Base-by-base conservation (phyloP, 2,113 vertebrate species). In the Lonchura striata region DNA sequence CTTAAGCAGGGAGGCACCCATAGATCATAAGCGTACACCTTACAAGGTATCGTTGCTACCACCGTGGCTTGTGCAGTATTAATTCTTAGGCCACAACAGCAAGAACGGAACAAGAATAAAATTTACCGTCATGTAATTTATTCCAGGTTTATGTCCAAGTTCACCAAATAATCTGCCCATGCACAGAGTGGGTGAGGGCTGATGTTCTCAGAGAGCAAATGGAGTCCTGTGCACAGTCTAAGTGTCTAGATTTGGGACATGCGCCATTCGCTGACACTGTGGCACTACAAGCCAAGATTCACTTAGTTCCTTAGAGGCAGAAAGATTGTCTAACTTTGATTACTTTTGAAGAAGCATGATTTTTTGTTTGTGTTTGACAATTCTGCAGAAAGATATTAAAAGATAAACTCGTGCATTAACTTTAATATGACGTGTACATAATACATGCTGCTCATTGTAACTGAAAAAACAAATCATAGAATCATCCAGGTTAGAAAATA, bases 21-120 rank as follows among this genome's bases (percentile, higher is more conserved):
- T 14, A 2, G 6, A 41, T 50, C 18, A 8, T 19, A 60, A 53
- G 33, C 0, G 0, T 8, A 25, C 24, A 15, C 57, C 50, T 7
- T 1, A 46, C 18, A 79, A 61, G 31, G 33, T 42, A 30, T n/a
- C 4, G 1, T 39, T 68, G 39, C 22, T 74, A 5, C 65, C 53
- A 1, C 12, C 14, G 16, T 33, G 59, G 21, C 39, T 72, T 65
- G 21, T 24, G 59, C 46, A 31, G 14, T 39, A 21, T 37, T 49
- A 64, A 60, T 54, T 56, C 49, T 64, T 57, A 65, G 61, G 70
- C 63, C 80, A 78, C 4, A 4, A 21, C 30, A 81, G 42, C 39
- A 94, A 77, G 75, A 24, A 54, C 20, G 30, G 65, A 53, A 16
- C 17, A 60, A 87, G 46, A 72, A 80, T 42, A 70, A 80, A 86